Evolutionary conservation across 2,113 vertebrate genomes (phyloP).

Genomic region (Crocuta crocuta): DNA sequence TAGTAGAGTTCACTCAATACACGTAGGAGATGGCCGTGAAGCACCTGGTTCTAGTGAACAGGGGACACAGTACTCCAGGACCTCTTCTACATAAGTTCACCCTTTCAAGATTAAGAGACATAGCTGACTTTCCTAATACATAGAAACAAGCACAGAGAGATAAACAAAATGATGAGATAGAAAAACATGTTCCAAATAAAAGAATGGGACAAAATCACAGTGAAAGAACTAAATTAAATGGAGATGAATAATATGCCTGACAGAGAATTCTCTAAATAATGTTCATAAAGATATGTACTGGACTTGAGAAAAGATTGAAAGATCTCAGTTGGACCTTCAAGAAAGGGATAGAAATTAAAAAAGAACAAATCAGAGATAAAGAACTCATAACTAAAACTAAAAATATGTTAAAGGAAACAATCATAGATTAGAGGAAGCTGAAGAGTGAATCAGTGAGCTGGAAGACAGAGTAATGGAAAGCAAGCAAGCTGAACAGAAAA

Average conservation of each 20-base stretch:
- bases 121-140: background rate
- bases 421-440: background rate
- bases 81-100: background rate
- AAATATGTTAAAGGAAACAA: background rate
- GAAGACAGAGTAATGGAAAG: background rate
- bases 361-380: background rate
- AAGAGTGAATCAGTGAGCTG: background rate
- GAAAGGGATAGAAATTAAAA: background rate
- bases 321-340: background rate
- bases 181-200: background rate
- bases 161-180: background rate
- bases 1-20: background rate
- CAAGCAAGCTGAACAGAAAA: background rate
- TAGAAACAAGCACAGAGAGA: background rate
- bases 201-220: background rate
- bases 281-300: background rate
- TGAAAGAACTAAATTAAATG: background rate
- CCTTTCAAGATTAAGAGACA: background rate
- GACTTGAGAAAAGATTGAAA: background rate
- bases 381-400: background rate
- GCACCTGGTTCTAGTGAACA: background rate
- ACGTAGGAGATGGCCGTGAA: background rate
- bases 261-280: background rate
- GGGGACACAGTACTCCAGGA: background rate
- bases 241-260: background rate